phyloP scores from a whole-genome alignment of 2,113 vertebrate genomes.

The Petrocephalus zakoni region DNA sequence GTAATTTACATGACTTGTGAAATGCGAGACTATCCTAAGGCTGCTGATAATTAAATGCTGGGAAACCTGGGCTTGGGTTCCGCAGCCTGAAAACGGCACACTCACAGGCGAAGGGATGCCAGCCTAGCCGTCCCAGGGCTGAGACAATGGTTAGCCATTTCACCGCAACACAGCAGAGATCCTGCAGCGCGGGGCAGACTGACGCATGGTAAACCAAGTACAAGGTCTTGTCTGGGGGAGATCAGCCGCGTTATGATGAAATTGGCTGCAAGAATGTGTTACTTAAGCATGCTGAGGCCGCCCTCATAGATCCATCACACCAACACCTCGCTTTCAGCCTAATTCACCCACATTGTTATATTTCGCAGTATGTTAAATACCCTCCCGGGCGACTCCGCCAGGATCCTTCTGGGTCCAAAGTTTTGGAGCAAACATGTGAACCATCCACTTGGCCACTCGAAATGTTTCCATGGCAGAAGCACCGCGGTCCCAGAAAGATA shows the following conservation, averaged over 20 bases:
- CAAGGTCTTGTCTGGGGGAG: conserved; percentile 1
- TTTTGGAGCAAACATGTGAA: neutral
- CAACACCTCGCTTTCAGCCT: neutral
- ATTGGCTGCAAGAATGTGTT: conserved; percentile 1
- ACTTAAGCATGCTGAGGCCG: neutral
- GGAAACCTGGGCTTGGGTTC: neutral
- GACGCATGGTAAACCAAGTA: neutral
- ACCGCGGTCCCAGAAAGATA: neutral
- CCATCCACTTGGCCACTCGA: neutral
- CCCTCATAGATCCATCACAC: neutral
- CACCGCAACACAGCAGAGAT: neutral
- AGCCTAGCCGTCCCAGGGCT: neutral
- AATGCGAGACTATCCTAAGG: neutral
- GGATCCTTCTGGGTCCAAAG: neutral
- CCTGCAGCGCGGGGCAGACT: neutral
- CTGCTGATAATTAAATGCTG: conserved; percentile 2
- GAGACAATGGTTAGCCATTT: neutral
- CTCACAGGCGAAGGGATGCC: neutral
- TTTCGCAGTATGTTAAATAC: neutral
- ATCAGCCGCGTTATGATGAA: conserved; percentile 11
- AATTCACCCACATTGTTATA: neutral
- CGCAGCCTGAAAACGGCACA: neutral
- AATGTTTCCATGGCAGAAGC: neutral
- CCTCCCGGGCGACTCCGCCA: neutral
- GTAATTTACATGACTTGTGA: conserved; percentile 3